These are phyloP conservation scores for Phaonia tiefii DNA, from an alignment of 2,888 invertebrate species.

Conservation along the genomic window DNA sequence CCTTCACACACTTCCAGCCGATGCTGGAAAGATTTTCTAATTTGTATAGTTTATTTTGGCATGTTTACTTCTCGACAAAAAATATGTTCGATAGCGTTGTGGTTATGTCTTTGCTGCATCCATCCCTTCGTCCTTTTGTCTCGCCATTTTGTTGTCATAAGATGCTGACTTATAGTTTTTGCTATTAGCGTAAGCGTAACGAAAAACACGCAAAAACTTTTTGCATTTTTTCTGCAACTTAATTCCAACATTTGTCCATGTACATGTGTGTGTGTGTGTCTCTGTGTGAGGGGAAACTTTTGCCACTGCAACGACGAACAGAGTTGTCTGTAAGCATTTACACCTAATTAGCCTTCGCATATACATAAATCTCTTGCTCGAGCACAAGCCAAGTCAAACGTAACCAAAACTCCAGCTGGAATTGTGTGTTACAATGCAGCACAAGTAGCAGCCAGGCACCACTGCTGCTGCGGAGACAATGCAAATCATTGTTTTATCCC, in stretches of 20 bases:
- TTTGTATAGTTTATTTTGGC: background rate
- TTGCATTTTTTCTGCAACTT: constrained; percentile 16
- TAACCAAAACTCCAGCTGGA: constrained; percentile 30
- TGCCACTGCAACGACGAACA: constrained; percentile 19
- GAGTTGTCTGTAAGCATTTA: constrained; percentile 36
- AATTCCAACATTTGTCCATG: constrained; percentile 21
- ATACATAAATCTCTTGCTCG: constrained; percentile 27
- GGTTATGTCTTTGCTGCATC: constrained; percentile 40
- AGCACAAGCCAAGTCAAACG: constrained; percentile 16
- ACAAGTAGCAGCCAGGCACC: background rate
- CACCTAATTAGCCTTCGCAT: constrained; percentile 55
- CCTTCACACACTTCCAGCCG: background rate
- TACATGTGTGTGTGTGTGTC: background rate
- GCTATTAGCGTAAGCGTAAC: constrained; percentile 5
- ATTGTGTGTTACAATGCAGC: constrained; percentile 20
- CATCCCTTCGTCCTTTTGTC: constrained; percentile 31
- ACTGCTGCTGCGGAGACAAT: constrained; percentile 42
- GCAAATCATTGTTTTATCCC: constrained; percentile 55
- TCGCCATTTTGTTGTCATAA: constrained; percentile 51
- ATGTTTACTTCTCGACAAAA: background rate
- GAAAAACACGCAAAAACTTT: constrained; percentile 41
- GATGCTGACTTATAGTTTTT: constrained; percentile 38
- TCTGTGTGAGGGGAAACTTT: constrained; percentile 14
- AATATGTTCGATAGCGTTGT: constrained; percentile 26
- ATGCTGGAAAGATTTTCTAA: background rate